Conservation (phyloP, 2,113 vertebrate genomes). For the Eurystomus gularis region DNA sequence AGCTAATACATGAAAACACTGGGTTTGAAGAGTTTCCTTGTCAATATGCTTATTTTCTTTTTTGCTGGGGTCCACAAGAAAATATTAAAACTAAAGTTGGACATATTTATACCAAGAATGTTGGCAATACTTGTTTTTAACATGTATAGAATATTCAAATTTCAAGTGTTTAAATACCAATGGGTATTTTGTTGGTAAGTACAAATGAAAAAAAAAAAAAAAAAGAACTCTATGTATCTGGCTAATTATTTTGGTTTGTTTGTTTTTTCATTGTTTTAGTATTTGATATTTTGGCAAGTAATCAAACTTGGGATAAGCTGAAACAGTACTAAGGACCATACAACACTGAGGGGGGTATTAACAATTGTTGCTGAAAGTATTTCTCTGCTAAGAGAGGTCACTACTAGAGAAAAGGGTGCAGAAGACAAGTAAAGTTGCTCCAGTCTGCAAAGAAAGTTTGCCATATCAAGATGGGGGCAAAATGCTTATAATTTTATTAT, state of each 20-base stretch:
- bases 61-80: background rate
- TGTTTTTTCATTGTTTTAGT: background rate
- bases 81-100: background rate
- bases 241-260: background rate
- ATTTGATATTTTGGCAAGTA: background rate
- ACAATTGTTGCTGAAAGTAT: background rate
- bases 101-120: background rate
- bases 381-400: background rate
- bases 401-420: background rate
- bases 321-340: background rate
- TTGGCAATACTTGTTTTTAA: background rate
- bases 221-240: background rate
- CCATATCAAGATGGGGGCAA: background rate
- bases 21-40: background rate
- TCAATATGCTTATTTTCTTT: background rate
- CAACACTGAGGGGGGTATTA: too few relatives aligned
- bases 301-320: background rate
- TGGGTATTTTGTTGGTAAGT: background rate
- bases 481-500: background rate
- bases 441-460: background rate
- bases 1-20: background rate
- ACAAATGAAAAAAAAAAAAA: background rate
- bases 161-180: background rate
- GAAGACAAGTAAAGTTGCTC: background rate
- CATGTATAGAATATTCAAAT: background rate